These are phyloP conservation scores for Rotaria magnacalcarata DNA, from an alignment of 2,888 invertebrate species.

Conservation along the genomic window DNA sequence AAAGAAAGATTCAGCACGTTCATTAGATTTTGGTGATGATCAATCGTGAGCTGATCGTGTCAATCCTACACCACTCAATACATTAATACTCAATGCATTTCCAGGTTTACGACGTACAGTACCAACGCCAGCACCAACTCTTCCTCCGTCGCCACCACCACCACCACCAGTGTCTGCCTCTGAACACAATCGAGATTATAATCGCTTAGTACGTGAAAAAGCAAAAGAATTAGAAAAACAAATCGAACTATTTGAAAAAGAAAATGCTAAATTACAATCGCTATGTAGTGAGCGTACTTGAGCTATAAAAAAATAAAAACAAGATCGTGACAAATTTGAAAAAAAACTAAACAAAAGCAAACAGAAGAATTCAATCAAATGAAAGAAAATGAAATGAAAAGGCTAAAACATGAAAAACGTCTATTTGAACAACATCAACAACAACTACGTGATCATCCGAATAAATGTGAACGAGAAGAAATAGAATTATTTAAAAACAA, in stretches of 20 bases:
- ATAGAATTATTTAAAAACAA: constrained; percentile 55
- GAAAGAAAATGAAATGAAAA: constrained; percentile 56
- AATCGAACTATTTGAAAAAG: constrained; percentile 56
- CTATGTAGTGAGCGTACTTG: constrained; percentile 55
- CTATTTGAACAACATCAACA: constrained; percentile 58
- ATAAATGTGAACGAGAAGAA: constrained; percentile 58
- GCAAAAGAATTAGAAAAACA: constrained; percentile 56
- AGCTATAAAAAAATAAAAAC: constrained; percentile 54
- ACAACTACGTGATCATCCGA: constrained; percentile 52
- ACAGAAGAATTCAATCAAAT: constrained; percentile 54
- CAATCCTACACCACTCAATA: not conserved
- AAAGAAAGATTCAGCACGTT: not conserved
- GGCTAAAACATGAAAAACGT: constrained; percentile 56
- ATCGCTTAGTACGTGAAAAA: constrained; percentile 53
- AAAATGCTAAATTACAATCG: constrained; percentile 54
- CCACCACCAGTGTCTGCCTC: not conserved
- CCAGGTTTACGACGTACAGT: not conserved
- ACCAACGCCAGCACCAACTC: not conserved
- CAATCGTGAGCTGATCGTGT: constrained; percentile 19
- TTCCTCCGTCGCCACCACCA: not conserved
- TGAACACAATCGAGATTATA: constrained; percentile 24
- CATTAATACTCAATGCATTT: constrained; percentile 25
- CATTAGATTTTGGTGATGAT: constrained; percentile 18
- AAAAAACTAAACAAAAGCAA: constrained; percentile 55
- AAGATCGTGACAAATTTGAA: constrained; percentile 56